Conservation (phyloP, 2,113 vertebrate genomes). For the western clawed frog (Xenopus tropicalis) region DNA sequence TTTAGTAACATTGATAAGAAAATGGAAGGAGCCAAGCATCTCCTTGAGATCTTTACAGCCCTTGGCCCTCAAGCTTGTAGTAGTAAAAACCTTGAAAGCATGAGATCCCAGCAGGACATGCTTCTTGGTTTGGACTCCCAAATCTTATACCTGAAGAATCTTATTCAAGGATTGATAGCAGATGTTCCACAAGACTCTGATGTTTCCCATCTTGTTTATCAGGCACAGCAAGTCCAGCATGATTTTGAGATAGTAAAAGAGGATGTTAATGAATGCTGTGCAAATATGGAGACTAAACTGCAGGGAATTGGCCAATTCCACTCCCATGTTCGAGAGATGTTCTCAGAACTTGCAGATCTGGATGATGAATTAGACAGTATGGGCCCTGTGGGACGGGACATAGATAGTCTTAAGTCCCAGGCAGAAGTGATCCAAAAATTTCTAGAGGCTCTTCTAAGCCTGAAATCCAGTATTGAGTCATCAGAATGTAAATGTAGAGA, state of each 20-base stretch:
- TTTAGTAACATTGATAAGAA: slow-evolving; percentile 87
- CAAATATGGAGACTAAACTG: slow-evolving; percentile 81
- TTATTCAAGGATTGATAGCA: slow-evolving; percentile 83
- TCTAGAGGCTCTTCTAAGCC: slow-evolving; percentile 72
- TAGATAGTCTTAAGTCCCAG: slow-evolving; percentile 90
- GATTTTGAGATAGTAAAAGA: slow-evolving; percentile 76
- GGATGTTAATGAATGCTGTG: slow-evolving; percentile 80
- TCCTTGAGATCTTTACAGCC: slow-evolving; percentile 92
- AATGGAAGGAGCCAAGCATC: slow-evolving; percentile 87
- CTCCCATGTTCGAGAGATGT: slow-evolving; percentile 84
- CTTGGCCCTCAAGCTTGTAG: slow-evolving; percentile 92
- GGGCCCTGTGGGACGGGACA: slow-evolving; percentile 82
- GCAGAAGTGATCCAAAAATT: slow-evolving; percentile 78
- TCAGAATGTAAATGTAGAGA: slow-evolving; percentile 76
- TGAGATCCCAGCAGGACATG: slow-evolving; percentile 83
- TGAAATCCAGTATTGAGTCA: slow-evolving; percentile 75
- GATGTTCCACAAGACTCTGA: slow-evolving; percentile 78
- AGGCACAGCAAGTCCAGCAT: slow-evolving; percentile 74
- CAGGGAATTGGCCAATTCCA: slow-evolving; percentile 91
- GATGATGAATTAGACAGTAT: slow-evolving; percentile 92
- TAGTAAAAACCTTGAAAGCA: slow-evolving; percentile 90
- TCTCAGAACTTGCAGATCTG: slow-evolving; percentile 86
- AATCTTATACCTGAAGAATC: slow-evolving; percentile 85
- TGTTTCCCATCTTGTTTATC: slow-evolving; percentile 73
- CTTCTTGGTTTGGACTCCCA: slow-evolving; percentile 82